Evolutionary conservation across 1,140 invertebrate species (phyloP), one percentile per base, ranked within the genome.

Genomic region (Andricus grossulariae): DNA sequence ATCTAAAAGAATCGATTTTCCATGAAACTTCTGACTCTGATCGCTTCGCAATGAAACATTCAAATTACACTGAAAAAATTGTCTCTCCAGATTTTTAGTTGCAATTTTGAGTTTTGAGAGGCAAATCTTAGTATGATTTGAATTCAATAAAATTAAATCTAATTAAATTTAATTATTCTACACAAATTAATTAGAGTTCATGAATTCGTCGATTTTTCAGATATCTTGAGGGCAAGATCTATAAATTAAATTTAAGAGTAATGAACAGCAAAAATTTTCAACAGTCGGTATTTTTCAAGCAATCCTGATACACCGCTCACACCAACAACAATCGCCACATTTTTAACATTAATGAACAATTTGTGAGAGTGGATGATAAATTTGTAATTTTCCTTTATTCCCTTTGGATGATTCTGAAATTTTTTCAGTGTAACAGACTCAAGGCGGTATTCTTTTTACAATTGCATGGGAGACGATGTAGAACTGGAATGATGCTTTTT

Each of bases 1-100:
- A 87, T 94, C 94, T 93, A 88, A 82, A 88, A 89, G 85, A 83
- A 66, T 12, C 15, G 15, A 15, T 25, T 60, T 4, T n/a, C 15
- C 25, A 8, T 66, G 25, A 66, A 39, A 45, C 39, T 66, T 66
- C 60, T 2, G 7, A 39, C 8, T 66, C 25, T 15, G 3, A 45
- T 66, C 60, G 39, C 25, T 32, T 66, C 6, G 8, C 12, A 39
- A 39, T 66, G 13, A 66, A 60, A 66, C 13, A 21, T 25, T 66
- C 39, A n/a, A 39, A 66, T 66, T 66, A 66, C 60, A 66, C 60
- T 66, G 60, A 66, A 66, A 66, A 66, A 66, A 66, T 66, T 16
- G 39, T 32, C 25, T 66, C 13, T 39, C 60, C 25, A 39, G 25
- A 18, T 66, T n/a, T 66, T 4, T 8, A 39, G 13, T 32, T 39